Evolutionary conservation across 1,140 invertebrate species (phyloP).

Genomic region (Kradibia gibbosae): DNA sequence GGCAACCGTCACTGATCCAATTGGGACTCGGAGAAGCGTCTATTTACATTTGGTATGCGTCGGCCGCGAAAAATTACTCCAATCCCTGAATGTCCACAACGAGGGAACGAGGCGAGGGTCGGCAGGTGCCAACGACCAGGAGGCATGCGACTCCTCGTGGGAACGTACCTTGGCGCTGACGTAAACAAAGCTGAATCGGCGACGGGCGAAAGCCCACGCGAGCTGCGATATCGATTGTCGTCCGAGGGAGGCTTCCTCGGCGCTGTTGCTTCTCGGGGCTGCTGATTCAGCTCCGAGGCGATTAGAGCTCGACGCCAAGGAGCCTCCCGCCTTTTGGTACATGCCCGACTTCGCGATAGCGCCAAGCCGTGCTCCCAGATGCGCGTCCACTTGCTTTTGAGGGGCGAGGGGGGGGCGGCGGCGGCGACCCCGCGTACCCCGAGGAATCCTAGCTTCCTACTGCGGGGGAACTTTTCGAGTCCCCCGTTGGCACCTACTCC

Average conservation of each 20-base stretch:
- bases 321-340: neutral
- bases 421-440: too few relatives aligned
- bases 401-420: too few relatives aligned
- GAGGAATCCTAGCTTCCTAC: too few relatives aligned
- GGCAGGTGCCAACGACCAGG: neutral
- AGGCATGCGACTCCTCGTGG: neutral
- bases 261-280: neutral
- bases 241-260: neutral
- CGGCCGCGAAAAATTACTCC: too few relatives aligned
- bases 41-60: too few relatives aligned
- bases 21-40: too few relatives aligned
- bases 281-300: neutral
- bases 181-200: constrained; percentile 5
- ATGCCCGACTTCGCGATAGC: neutral
- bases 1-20: too few relatives aligned
- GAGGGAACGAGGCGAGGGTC: neutral
- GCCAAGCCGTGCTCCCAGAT: neutral
- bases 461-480: too few relatives aligned
- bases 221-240: neutral
- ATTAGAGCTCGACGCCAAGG: neutral
- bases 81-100: neutral
- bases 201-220: neutral
- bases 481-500: too few relatives aligned
- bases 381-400: neutral
- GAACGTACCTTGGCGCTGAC: neutral